Percentiles rank a stretch among this genome's conserved stretches.
Conservation (phyloP, 2,888 invertebrate species). For the Ennomos erosarius region DNA sequence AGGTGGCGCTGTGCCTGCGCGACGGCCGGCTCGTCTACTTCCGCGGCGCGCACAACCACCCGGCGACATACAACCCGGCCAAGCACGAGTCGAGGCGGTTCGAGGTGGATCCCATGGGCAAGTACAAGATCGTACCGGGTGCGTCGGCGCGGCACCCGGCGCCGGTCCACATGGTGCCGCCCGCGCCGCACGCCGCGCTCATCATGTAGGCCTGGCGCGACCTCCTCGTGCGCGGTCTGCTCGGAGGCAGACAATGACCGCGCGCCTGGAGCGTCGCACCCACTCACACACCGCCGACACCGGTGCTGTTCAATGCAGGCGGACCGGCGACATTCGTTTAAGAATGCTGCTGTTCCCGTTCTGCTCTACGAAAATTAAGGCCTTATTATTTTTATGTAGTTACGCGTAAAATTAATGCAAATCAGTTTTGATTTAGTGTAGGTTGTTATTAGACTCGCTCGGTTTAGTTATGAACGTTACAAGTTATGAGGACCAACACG, state of each 20-base stretch:
- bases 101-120: constrained; percentile 79
- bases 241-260: constrained; percentile 71
- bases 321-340: constrained; percentile 16
- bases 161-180: constrained; percentile 55
- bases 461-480: constrained; percentile 32
- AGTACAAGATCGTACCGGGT: constrained; percentile 78
- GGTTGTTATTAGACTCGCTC: constrained; percentile 17
- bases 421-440: constrained; percentile 14
- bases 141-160: constrained; percentile 51
- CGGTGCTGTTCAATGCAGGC: constrained; percentile 15
- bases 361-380: constrained; percentile 39
- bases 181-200: constrained; percentile 72
- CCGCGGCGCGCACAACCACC: constrained; percentile 77
- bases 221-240: constrained; percentile 80
- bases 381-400: constrained; percentile 53
- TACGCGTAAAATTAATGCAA: constrained; percentile 46
- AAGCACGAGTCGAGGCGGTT: constrained; percentile 79
- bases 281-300: constrained; percentile 10
- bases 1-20: constrained; percentile 77
- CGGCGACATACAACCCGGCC: constrained; percentile 74
- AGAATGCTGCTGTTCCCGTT: constrained; percentile 23
- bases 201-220: constrained; percentile 84
- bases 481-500: constrained; percentile 30
- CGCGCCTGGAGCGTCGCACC: constrained; percentile 71
- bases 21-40: constrained; percentile 81